Evolutionary conservation across 2,113 vertebrate species (phyloP).

Genomic region (Ciconia stormi): DNA sequence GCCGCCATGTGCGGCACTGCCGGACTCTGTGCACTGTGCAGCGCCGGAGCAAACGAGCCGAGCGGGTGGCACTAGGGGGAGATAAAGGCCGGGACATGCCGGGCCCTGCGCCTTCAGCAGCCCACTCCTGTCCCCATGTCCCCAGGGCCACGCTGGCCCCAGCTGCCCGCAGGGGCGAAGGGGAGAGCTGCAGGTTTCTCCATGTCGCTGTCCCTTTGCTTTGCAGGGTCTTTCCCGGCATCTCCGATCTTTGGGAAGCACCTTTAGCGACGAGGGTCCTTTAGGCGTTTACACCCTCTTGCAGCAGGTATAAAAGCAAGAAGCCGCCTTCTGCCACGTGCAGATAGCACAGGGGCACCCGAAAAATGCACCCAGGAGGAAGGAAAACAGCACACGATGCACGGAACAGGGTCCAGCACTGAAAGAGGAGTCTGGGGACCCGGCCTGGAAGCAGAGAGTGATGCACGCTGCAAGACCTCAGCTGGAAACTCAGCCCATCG

Average conservation of each 20-base stretch:
- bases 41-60: background rate
- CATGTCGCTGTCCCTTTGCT: rapidly evolving
- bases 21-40: rapidly evolving
- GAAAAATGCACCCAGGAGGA: background rate
- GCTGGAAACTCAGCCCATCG: background rate
- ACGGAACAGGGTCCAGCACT: background rate
- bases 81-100: constrained; percentile 39
- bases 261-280: rapidly evolving
- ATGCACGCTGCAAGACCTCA: background rate
- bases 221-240: background rate
- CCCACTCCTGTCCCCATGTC: background rate
- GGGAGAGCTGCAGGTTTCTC: background rate
- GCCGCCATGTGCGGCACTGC: rapidly evolving
- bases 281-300: rapidly evolving
- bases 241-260: background rate
- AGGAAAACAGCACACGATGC: rapidly evolving
- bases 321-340: rapidly evolving
- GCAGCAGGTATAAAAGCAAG: background rate
- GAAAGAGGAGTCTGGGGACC: background rate
- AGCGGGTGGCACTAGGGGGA: constrained; percentile 34
- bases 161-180: background rate
- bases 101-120: background rate
- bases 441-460: background rate
- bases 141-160: background rate
- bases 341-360: background rate